These are phyloP conservation scores for Anser brachyrhynchus DNA, from an alignment of 2,113 vertebrate genomes.

Conservation along the genomic window DNA sequence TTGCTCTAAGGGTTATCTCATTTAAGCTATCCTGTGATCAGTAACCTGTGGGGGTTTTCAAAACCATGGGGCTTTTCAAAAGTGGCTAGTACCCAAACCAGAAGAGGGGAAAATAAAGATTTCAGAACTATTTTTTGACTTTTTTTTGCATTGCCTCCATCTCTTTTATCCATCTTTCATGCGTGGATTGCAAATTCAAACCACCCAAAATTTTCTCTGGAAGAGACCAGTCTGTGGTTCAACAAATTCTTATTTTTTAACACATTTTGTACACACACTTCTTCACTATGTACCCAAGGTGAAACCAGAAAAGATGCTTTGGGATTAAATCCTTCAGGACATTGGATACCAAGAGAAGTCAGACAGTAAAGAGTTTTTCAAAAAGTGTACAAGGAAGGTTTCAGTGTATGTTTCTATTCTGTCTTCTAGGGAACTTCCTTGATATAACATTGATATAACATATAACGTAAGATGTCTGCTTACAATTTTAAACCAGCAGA, in stretches of 20 bases:
- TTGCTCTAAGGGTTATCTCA: slow-evolving; percentile 43
- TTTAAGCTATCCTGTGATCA: slow-evolving; percentile 35
- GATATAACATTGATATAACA: neutral
- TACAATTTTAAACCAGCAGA: neutral
- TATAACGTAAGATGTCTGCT: neutral
- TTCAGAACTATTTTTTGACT: neutral
- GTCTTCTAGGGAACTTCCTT: neutral
- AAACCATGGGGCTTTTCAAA: slow-evolving; percentile 17
- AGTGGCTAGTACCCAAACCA: neutral
- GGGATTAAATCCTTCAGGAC: neutral
- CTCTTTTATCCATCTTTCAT: neutral
- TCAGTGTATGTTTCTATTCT: neutral
- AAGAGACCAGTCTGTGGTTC: neutral
- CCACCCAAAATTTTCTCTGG: neutral
- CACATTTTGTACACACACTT: neutral
- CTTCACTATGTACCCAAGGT: neutral
- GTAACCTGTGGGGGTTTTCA: neutral
- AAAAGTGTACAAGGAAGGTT: neutral
- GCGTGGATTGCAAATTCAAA: neutral
- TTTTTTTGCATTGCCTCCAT: neutral
- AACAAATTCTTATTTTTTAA: neutral
- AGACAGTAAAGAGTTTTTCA: neutral
- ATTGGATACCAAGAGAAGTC: neutral
- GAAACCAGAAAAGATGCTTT: neutral
- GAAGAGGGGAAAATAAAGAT: neutral